Evolutionary conservation across 2,888 invertebrate species (phyloP), one percentile per base, ranked within the genome.

Genomic region (Trachelus stipa): DNA sequence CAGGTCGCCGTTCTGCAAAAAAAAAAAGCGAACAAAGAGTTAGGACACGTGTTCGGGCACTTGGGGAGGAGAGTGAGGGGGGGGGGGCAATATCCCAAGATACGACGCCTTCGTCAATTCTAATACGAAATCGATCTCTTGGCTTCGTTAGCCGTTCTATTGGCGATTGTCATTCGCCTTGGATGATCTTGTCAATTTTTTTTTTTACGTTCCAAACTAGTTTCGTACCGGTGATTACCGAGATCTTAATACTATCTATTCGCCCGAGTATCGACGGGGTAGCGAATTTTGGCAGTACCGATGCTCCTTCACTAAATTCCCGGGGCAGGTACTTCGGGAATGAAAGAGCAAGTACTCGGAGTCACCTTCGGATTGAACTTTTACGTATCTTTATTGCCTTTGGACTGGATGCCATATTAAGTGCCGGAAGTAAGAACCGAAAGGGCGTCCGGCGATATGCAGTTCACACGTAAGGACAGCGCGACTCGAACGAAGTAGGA

Each of bases 1-100:
- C 79, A 99, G 94, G 92, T 99, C 99, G 74, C 99, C 99, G 92
- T 99, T 99, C 97, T 98, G 93, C 77, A 93, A 93, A 83, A 81
- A 79, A 83, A 84, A 83, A 81, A 79, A 82, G 84, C 81, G 82
- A 71, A 71, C 71, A 34, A 71, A 56, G 56, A 9, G 56, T 56
- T 23, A 2, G 4, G 6, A 56, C 56, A 56, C 56, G 56, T 56
- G 56, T 56, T 9, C 23, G 15, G 56, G 2, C 23, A 23, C 56
- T 3, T 3, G 6, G 0, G 6, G 40, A 0, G 6, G 40, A n/a
- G n/a, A n/a, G n/a, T n/a, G n/a, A n/a, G 31, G 31, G 6, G 23
- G 0, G 6, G 56, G 0, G 9, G 56, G 0, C 56, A 56, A 9
- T 0, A 9, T 6, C 56, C 56, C 1, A 56, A 56, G 23, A 56